These are phyloP conservation scores for Helicoverpa assulta DNA, from an alignment of 2,888 invertebrate species.

Conservation along the genomic window DNA sequence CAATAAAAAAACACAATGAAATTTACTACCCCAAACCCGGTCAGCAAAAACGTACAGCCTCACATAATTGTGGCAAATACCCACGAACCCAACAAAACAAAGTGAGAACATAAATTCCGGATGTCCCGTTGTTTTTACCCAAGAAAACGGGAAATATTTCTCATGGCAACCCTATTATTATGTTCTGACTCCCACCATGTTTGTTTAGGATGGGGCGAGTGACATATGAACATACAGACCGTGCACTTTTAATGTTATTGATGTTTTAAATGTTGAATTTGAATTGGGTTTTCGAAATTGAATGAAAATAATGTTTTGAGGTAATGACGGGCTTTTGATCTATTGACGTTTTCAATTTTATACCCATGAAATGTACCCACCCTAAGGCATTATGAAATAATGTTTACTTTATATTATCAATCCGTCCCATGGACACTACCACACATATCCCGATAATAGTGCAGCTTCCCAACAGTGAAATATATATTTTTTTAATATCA, in stretches of 20 bases:
- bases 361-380: too few relatives aligned
- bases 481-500: too few relatives aligned
- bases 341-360: too few relatives aligned
- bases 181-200: conserved; percentile 54
- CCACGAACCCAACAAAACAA: conserved; percentile 42
- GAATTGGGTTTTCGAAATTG: not conserved
- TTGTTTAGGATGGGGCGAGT: conserved; percentile 56
- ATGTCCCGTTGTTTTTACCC: conserved; percentile 40
- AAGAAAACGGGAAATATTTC: conserved; percentile 47
- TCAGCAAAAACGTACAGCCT: conserved; percentile 35
- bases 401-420: too few relatives aligned
- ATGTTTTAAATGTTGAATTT: conserved; percentile 2
- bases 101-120: conserved; percentile 44
- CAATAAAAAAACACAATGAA: conserved; percentile 18
- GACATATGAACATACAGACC: conserved; percentile 42
- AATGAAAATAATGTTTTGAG: not conserved
- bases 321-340: too few relatives aligned
- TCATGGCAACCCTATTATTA: conserved; percentile 53
- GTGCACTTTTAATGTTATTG: conserved; percentile 13
- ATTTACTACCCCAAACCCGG: conserved; percentile 19
- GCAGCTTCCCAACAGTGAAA: too few relatives aligned
- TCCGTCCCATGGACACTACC: too few relatives aligned
- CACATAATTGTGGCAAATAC: conserved; percentile 43
- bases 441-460: too few relatives aligned
- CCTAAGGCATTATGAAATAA: too few relatives aligned